A percentile compares a stretch with the other conserved stretches of the same genome.
Conservation (phyloP, 2,113 vertebrate species). For the Onychostruthus taczanowskii region DNA sequence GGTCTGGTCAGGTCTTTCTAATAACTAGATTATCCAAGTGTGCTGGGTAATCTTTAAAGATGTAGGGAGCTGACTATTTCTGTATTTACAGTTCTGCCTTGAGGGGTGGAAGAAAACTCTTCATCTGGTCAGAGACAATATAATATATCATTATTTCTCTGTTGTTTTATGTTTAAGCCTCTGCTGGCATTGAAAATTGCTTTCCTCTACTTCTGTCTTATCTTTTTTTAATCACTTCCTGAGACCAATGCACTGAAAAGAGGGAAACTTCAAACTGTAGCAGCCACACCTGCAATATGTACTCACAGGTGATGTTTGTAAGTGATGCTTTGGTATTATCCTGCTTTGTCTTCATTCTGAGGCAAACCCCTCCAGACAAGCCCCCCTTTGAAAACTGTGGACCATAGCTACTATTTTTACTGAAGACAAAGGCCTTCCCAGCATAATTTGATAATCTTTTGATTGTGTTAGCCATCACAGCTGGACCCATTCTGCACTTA, state of each 20-base stretch:
- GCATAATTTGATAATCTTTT: not conserved
- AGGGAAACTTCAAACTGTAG: not conserved
- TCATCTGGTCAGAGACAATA: not conserved
- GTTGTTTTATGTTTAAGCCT: not conserved
- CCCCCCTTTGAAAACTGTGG: not conserved
- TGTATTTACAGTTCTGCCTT: slow-evolving; percentile 3
- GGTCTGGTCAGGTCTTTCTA: not conserved
- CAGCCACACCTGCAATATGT: not conserved
- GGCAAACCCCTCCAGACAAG: not conserved
- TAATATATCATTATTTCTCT: slow-evolving; percentile 4
- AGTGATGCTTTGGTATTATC: not conserved
- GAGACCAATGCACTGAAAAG: not conserved
- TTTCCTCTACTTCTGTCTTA: not conserved
- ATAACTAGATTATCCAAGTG: not conserved
- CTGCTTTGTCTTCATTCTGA: not conserved
- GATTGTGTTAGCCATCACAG: not conserved
- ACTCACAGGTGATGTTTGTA: not conserved
- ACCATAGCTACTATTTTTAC: not conserved
- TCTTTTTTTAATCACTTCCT: not conserved
- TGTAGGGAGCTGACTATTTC: not conserved
- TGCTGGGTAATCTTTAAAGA: not conserved
- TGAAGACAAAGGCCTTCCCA: not conserved
- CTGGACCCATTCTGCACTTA: not conserved
- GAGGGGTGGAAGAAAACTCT: not conserved
- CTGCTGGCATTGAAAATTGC: not conserved